Evolutionary conservation across 2,113 vertebrate genomes (phyloP).

Genomic region (Tyrannus savana): DNA sequence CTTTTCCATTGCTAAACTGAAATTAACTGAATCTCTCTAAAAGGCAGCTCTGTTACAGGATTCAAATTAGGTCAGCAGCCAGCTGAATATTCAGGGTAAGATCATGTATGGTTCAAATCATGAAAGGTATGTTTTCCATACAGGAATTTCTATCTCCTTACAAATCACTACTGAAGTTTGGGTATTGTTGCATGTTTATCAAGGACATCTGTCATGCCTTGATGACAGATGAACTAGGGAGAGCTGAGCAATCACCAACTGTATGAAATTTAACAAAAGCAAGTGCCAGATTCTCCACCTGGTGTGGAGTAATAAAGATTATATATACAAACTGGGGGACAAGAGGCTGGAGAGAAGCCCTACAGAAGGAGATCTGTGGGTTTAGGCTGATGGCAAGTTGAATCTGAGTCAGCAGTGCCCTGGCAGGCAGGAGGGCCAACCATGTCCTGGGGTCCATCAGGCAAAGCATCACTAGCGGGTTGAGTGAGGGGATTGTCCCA

Average conservation of each 20-base stretch:
- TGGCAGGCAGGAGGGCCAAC: background rate
- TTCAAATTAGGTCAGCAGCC: background rate
- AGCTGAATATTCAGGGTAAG: background rate
- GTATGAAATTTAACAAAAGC: background rate
- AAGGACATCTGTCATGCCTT: background rate
- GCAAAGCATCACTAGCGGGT: background rate
- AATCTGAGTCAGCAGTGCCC: background rate
- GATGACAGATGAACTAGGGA: background rate
- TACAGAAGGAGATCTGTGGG: background rate
- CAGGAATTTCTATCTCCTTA: background rate
- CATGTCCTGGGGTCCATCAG: no score
- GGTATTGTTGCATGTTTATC: background rate
- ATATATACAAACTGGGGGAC: rapidly evolving
- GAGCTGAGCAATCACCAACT: background rate
- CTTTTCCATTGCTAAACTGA: background rate
- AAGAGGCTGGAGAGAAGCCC: background rate
- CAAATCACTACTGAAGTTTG: background rate
- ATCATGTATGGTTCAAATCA: background rate
- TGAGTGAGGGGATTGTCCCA: background rate
- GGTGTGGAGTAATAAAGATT: background rate
- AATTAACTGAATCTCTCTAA: background rate
- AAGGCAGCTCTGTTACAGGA: background rate
- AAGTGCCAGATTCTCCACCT: background rate
- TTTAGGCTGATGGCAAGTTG: background rate
- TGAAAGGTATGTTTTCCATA: rapidly evolving